Evolutionary conservation across 2,888 invertebrate genomes (phyloP).

Genomic region (Phortica okadai): DNA sequence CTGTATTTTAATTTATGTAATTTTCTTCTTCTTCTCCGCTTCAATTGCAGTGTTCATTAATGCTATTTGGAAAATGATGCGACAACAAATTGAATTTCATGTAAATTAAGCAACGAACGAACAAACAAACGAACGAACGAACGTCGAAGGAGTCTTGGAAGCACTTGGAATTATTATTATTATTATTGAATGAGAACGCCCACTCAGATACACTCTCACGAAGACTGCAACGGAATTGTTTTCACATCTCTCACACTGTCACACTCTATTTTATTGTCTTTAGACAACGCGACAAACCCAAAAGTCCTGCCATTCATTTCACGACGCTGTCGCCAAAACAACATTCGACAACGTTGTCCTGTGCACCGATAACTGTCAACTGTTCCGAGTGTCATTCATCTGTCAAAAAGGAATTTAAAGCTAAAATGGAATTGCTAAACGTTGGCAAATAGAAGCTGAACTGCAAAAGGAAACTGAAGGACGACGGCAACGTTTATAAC

Average conservation of each 20-base stretch:
- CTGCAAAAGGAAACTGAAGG: neutral
- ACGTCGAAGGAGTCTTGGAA: no score
- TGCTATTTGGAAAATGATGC: neutral
- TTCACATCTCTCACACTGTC: neutral
- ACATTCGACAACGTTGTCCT: neutral
- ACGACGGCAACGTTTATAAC: neutral
- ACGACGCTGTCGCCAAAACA: neutral
- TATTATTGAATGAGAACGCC: neutral
- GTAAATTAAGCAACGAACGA: conserved; percentile 6
- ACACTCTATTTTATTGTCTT: neutral
- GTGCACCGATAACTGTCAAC: conserved; percentile 19
- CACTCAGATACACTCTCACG: conserved; percentile 17
- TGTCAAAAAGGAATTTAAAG: conserved; percentile 30
- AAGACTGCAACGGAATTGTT: conserved; percentile 50
- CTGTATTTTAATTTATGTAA: neutral
- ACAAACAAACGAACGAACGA: no score
- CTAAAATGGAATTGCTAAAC: conserved; percentile 22
- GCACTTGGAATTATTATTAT: no score
- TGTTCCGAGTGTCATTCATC: conserved; percentile 17
- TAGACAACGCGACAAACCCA: neutral
- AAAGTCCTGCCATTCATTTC: conserved; percentile 13
- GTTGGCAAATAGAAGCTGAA: no score
- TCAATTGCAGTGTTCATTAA: conserved; percentile 8
- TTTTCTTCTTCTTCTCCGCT: neutral
- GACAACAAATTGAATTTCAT: conserved; percentile 6